Base-by-base conservation (phyloP, 2,113 vertebrate species). In the Mungos mungo region DNA sequence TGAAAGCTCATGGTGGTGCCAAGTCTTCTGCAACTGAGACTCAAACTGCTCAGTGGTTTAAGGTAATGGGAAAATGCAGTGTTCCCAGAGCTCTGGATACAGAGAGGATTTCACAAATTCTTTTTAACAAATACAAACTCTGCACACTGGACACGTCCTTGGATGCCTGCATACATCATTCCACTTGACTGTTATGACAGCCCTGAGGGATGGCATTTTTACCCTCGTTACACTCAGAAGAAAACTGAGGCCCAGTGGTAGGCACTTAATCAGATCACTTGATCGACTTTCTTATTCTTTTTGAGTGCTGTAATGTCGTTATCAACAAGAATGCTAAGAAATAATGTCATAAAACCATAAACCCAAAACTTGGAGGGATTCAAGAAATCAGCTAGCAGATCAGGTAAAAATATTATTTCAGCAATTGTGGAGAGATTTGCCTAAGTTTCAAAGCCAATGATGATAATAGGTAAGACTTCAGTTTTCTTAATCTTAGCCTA, bases 1-100 rank as follows among this genome's bases (percentile, higher is more conserved):
- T 99, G 98, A 35, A 45, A n/a, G 31, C 13, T 68, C 41, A n/a
- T 47, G 19, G 21, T 85, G 31, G 63, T 85, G 19, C 68, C 41
- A 68, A 85, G 63, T 33, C 35, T 84, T 65, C 38, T 68, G 63
- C 41, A 68, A 16, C 19, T 33, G 21, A 31, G 12, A 2, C 31
- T 65, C 65, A 18, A 84, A 66, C 16, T 66, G 38, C 60, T 66
- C 95, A 95, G 52, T 66, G 63, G 38, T 33, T 94, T 69, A 87
- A 45, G n/a, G 35, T 60, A 19, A 33, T 86, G 15, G 68, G 69
- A 92, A 92, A 84, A 93, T 41, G 57, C 95, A 97, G 96, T 88
- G 96, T 88, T 92, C 76, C 76, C 65, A 69, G 57, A 90, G 92
- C 72, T 92, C 88, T 63, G 54, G 45, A 69, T 54, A 93, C 80